These are phyloP conservation scores for Akabosia matsudoensis DNA, from an alignment of 1,140 invertebrate species.

Conservation along the genomic window DNA sequence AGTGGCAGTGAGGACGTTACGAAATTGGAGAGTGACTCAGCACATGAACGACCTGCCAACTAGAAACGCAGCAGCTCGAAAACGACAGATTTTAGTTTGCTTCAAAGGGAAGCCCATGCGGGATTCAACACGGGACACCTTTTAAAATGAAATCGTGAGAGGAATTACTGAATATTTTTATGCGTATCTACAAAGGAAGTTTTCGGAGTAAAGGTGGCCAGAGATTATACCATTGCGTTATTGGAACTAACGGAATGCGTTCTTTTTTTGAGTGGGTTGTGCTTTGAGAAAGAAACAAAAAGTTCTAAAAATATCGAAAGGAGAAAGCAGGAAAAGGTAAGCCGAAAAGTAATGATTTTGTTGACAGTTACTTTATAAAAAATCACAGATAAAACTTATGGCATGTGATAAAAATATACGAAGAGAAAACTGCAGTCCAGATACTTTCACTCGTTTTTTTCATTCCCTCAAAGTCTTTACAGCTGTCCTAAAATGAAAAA, in stretches of 20 bases:
- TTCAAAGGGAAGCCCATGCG: too few relatives aligned
- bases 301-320: too few relatives aligned
- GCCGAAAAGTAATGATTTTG: slow-evolving; percentile 1
- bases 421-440: not conserved
- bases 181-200: too few relatives aligned
- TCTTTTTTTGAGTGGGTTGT: not conserved
- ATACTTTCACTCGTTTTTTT: not conserved
- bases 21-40: slow-evolving; percentile 4
- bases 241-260: not conserved
- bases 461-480: too few relatives aligned
- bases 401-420: not conserved
- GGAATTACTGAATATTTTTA: too few relatives aligned
- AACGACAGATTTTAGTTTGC: too few relatives aligned
- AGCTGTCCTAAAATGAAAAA: too few relatives aligned
- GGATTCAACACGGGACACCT: too few relatives aligned
- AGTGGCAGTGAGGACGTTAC: not conserved
- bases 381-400: not conserved
- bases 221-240: not conserved
- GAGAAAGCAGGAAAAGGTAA: not conserved
- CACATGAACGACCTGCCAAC: slow-evolving; percentile 6
- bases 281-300: too few relatives aligned
- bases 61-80: slow-evolving; percentile 1
- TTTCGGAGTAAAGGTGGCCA: not conserved
- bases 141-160: too few relatives aligned
- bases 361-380: slow-evolving; percentile 11